Conservation (phyloP, 2,797 vertebrate species). For the Enteromius viviparus region DNA sequence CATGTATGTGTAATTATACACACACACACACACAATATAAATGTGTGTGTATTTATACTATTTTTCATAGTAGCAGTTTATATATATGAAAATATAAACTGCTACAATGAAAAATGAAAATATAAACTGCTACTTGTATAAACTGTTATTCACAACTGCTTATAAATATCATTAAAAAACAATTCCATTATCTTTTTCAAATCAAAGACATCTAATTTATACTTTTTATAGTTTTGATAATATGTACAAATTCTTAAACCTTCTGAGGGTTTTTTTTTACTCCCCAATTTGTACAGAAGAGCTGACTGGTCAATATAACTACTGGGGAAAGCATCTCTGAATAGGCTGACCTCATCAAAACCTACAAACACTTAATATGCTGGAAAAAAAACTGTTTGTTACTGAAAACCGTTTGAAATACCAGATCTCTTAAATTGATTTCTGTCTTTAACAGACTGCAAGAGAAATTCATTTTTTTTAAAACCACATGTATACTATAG, state of each 20-base stretch:
- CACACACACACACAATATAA: no score
- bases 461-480: background rate
- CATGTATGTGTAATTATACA: no score
- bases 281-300: background rate
- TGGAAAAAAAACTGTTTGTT: constrained; percentile 5
- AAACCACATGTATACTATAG: background rate
- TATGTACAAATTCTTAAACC: background rate
- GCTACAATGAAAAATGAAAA: no score
- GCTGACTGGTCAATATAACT: constrained; percentile 21
- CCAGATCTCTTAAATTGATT: background rate
- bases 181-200: background rate
- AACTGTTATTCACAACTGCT: background rate
- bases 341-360: constrained; percentile 10
- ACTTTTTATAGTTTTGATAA: background rate
- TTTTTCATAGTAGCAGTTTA: no score
- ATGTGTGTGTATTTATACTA: no score
- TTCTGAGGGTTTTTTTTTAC: background rate
- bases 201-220: background rate
- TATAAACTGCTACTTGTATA: no score
- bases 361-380: background rate
- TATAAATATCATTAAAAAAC: background rate
- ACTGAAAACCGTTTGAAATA: background rate
- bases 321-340: constrained; percentile 17
- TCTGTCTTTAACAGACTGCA: background rate
- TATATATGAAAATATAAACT: no score